Evolutionary conservation across 1,140 invertebrate genomes (phyloP).

Genomic region (Plectrocnemia conspersa): DNA sequence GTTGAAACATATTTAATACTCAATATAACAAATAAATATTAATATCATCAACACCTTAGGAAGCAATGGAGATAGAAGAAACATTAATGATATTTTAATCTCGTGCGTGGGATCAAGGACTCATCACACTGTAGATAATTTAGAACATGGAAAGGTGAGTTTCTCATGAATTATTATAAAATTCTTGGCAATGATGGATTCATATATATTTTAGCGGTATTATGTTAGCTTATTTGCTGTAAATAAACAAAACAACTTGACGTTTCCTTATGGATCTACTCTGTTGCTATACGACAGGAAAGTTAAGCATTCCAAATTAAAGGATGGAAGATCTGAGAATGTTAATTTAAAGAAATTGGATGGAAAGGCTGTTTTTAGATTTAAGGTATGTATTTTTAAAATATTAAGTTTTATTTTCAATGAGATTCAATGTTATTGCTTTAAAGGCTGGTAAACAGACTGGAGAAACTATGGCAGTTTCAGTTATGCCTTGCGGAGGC

Average conservation of each 20-base stretch:
- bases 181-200: neutral
- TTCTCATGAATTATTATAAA: neutral
- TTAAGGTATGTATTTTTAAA: constrained; percentile 38
- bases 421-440: constrained; percentile 8
- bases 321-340: constrained; percentile 40
- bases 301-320: constrained; percentile 38
- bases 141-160: constrained; percentile 48
- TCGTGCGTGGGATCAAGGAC: constrained; percentile 53
- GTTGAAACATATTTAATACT: neutral
- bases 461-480: constrained; percentile 39
- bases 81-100: constrained; percentile 46
- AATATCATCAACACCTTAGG: too few species aligned
- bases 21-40: constrained; percentile 3
- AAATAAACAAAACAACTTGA: constrained; percentile 45
- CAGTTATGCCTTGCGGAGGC: constrained; percentile 48
- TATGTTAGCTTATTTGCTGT: constrained; percentile 48
- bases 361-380: constrained; percentile 42
- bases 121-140: constrained; percentile 53
- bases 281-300: constrained; percentile 39
- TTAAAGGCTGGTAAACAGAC: constrained; percentile 36
- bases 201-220: constrained; percentile 37
- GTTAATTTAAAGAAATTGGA: constrained; percentile 42
- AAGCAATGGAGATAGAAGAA: constrained; percentile 22
- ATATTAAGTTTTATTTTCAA: neutral
- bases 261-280: constrained; percentile 42